Evolutionary conservation across 1,140 invertebrate genomes (phyloP).

Genomic region (Periplaneta americana): DNA sequence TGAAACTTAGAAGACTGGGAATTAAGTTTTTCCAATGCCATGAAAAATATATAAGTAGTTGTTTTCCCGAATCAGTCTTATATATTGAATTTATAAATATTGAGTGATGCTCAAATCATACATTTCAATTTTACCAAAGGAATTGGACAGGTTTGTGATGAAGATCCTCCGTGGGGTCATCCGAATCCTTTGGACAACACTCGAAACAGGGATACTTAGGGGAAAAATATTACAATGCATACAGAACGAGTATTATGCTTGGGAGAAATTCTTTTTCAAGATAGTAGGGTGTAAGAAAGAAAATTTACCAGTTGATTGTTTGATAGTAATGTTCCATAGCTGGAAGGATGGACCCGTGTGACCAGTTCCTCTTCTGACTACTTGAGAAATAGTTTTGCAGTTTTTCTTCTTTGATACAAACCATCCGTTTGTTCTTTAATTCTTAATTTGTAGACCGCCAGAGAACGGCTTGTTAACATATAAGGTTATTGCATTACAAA

Average conservation of each 20-base stretch:
- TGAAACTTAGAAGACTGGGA: constrained; percentile 20
- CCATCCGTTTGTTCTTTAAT: neutral
- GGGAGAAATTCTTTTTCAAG: neutral
- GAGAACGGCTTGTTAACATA: neutral
- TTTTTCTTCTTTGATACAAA: neutral
- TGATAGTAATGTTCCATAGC: neutral
- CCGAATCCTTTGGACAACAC: neutral
- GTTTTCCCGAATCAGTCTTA: constrained; percentile 15
- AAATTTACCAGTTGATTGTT: neutral
- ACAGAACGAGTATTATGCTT: neutral
- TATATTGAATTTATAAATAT: constrained; percentile 12
- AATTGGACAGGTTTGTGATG: neutral
- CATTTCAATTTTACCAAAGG: neutral
- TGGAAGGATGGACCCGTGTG: neutral
- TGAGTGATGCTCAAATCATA: constrained; percentile 15
- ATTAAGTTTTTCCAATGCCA: constrained; percentile 16
- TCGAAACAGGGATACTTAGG: neutral
- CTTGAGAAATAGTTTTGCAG: neutral
- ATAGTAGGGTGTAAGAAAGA: neutral
- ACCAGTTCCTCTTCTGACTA: neutral
- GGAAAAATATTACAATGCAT: neutral
- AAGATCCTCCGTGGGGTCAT: neutral
- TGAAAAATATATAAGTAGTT: constrained; percentile 11
- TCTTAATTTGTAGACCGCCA: neutral
- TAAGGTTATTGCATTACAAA: neutral